These are phyloP conservation scores for Tetragnatha montana DNA, from an alignment of 2,888 invertebrate species.

Conservation along the genomic window DNA sequence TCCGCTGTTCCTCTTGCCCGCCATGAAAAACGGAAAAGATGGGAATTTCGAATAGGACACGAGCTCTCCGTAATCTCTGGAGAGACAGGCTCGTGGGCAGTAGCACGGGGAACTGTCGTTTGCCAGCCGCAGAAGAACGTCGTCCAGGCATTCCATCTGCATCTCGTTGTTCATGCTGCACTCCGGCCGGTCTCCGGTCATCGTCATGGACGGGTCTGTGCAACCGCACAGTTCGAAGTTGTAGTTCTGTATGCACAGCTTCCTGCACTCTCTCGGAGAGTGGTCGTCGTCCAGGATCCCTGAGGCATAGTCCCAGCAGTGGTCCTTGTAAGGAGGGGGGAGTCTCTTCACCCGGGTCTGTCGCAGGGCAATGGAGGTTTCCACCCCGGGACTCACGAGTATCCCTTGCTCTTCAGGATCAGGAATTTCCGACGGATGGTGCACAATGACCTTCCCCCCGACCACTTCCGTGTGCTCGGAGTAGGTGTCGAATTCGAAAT, in stretches of 20 bases:
- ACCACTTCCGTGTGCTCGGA: conserved; percentile 55
- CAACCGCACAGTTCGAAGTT: conserved; percentile 20
- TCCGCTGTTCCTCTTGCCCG: too few relatives aligned
- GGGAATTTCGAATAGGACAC: conserved; percentile 32
- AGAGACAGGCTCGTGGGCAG: conserved; percentile 32
- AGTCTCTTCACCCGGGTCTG: conserved; percentile 8
- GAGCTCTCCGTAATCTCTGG: conserved; percentile 3
- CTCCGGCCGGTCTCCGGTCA: neutral
- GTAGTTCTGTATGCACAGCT: conserved; percentile 10
- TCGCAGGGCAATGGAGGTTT: conserved; percentile 27
- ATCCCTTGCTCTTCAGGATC: conserved; percentile 45
- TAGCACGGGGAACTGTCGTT: neutral
- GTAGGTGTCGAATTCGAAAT: conserved; percentile 66
- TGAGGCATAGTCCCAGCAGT: conserved; percentile 17
- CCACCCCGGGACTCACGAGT: conserved; percentile 35
- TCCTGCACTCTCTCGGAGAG: neutral
- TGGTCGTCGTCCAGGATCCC: too few relatives aligned
- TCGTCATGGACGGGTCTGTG: conserved; percentile 10
- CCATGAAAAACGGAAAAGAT: neutral
- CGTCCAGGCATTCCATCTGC: conserved; percentile 28
- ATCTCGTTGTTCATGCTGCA: conserved; percentile 7
- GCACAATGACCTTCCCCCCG: conserved; percentile 71
- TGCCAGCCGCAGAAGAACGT: neutral
- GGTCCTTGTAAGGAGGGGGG: conserved; percentile 29
- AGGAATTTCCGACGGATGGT: conserved; percentile 60